These are phyloP conservation scores for Corvus cornix DNA, from an alignment of 2,113 vertebrate genomes.

Conservation along the genomic window DNA sequence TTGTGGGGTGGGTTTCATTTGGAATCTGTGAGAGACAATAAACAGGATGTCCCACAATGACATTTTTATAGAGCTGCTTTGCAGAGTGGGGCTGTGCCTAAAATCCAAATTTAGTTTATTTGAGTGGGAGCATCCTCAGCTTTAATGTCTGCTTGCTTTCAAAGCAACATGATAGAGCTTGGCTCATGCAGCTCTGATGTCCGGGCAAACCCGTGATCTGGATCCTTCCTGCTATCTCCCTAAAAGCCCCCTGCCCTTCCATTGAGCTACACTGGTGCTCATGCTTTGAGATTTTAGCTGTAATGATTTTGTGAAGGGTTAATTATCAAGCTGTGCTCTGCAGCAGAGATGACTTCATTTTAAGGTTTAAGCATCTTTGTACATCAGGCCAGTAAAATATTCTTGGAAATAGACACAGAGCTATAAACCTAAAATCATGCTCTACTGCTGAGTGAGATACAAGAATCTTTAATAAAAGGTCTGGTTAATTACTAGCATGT, in stretches of 20 bases:
- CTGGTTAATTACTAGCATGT: conserved; percentile 35
- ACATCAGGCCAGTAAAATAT: conserved; percentile 24
- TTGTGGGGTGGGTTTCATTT: conserved; percentile 1
- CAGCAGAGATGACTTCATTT: conserved; percentile 9
- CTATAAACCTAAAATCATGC: conserved; percentile 31
- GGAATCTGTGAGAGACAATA: conserved; percentile 8
- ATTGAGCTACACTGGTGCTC: rapidly evolving
- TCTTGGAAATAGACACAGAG: conserved; percentile 13
- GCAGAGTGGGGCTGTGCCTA: neutral
- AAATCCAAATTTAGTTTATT: conserved; percentile 42
- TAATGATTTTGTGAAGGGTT: neutral
- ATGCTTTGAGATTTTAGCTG: neutral
- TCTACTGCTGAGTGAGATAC: conserved; percentile 14
- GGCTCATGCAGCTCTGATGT: neutral
- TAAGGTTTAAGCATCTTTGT: conserved; percentile 22
- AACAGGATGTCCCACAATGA: conserved; percentile 2
- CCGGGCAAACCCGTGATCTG: neutral
- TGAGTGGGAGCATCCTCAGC: neutral
- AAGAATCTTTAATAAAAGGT: conserved; percentile 35
- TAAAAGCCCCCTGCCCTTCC: neutral
- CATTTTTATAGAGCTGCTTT: conserved; percentile 46
- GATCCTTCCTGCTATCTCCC: neutral
- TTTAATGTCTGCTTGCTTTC: conserved; percentile 20
- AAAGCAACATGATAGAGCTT: neutral
- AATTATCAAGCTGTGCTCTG: conserved; percentile 1